These are phyloP conservation scores for Acestrorhynchus altus DNA, from an alignment of 2,797 vertebrate genomes.

Conservation along the genomic window DNA sequence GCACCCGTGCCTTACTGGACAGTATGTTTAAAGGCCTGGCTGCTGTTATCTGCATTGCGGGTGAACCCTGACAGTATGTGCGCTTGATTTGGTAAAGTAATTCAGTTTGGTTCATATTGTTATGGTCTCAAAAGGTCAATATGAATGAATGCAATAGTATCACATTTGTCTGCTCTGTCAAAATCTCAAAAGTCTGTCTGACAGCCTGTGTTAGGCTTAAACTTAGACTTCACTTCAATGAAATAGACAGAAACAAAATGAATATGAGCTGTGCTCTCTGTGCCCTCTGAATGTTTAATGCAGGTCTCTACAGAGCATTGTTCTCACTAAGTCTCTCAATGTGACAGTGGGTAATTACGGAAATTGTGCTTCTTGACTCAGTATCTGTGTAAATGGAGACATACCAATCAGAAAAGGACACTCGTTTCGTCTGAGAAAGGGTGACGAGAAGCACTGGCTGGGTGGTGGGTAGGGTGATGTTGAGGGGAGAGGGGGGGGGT, in stretches of 20 bases:
- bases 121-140: neutral
- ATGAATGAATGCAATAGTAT: no score
- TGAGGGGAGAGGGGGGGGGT: neutral
- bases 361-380: conserved; percentile 23
- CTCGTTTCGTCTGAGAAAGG: conserved; percentile 20
- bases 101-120: neutral
- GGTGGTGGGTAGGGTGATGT: neutral
- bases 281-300: conserved; percentile 31
- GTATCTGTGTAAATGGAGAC: conserved; percentile 40
- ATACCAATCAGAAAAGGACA: conserved; percentile 6
- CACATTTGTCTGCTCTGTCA: neutral
- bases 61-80: neutral
- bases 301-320: conserved; percentile 20
- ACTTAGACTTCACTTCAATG: neutral
- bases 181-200: no score
- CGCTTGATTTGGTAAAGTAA: neutral
- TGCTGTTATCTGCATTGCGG: neutral
- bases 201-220: neutral
- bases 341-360: conserved; percentile 48
- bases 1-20: neutral
- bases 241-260: neutral
- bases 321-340: conserved; percentile 17
- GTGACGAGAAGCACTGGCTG: neutral
- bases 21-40: neutral
- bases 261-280: conserved; percentile 9